Conservation (phyloP, 2,888 invertebrate species). For the Acrobasis suavella region DNA sequence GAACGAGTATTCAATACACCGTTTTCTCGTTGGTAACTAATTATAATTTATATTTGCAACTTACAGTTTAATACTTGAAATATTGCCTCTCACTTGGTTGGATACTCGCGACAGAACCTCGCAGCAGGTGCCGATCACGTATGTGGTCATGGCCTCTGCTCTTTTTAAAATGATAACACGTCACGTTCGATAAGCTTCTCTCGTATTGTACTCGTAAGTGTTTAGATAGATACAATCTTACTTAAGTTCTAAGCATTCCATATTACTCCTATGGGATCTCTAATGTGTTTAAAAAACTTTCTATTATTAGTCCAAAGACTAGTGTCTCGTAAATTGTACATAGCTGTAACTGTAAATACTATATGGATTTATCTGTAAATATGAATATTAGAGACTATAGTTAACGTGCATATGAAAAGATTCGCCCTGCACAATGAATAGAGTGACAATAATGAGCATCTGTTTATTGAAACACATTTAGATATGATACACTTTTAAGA, state of each 20-base stretch:
- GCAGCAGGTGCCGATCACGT: background rate
- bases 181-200: constrained; percentile 51
- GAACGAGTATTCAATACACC: background rate
- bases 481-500: constrained; percentile 31
- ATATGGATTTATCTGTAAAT: constrained; percentile 64
- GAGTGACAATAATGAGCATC: constrained; percentile 74
- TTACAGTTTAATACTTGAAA: too few species aligned
- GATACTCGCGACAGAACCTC: background rate
- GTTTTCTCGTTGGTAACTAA: too few species aligned
- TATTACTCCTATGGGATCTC: constrained; percentile 79
- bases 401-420: constrained; percentile 11
- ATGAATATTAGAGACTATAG: constrained; percentile 36
- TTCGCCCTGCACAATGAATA: constrained; percentile 49
- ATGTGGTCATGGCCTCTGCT: background rate
- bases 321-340: constrained; percentile 60
- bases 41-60: background rate
- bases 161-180: constrained; percentile 6
- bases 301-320: constrained; percentile 69
- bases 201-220: constrained; percentile 59
- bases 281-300: constrained; percentile 77
- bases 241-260: constrained; percentile 78
- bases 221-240: constrained; percentile 76
- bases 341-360: constrained; percentile 54
- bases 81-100: too few species aligned
- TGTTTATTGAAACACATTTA: constrained; percentile 54